Conservation (phyloP, 1,140 invertebrate genomes). For the Zaprionus kolodkinae region DNA sequence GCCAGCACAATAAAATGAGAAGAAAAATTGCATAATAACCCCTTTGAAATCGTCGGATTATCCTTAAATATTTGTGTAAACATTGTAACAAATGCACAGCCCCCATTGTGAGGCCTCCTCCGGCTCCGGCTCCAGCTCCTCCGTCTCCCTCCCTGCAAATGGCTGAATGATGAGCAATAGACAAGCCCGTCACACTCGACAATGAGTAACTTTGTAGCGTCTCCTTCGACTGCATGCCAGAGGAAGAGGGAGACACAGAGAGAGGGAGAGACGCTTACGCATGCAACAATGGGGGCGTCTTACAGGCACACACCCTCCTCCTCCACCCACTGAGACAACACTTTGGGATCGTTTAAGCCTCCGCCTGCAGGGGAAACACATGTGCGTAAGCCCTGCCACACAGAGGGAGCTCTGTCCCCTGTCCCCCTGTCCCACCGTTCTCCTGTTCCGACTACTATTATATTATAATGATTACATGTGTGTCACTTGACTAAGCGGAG, state of each 20-base stretch:
- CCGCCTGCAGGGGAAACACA: slow-evolving; percentile 28
- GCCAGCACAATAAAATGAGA: slow-evolving; percentile 75
- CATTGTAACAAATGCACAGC: slow-evolving; percentile 82
- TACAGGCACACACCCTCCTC: slow-evolving; percentile 44
- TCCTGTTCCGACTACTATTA: slow-evolving; percentile 11
- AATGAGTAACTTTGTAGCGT: slow-evolving; percentile 72
- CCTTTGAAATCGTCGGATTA: slow-evolving; percentile 83
- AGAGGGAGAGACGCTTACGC: slow-evolving; percentile 37
- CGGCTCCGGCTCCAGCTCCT: slow-evolving; percentile 32
- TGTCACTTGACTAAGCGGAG: slow-evolving; percentile 52
- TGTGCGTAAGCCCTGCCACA: slow-evolving; percentile 46
- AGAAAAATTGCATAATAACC: slow-evolving; percentile 84
- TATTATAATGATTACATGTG: slow-evolving; percentile 62
- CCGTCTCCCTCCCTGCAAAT: slow-evolving; percentile 45
- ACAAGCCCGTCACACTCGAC: slow-evolving; percentile 70
- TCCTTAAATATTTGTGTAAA: slow-evolving; percentile 84
- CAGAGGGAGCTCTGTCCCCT: neutral
- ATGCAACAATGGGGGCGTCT: slow-evolving; percentile 64
- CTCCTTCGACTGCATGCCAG: slow-evolving; percentile 26
- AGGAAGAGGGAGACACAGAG: neutral
- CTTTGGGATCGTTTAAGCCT: slow-evolving; percentile 45
- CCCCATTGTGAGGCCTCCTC: slow-evolving; percentile 64
- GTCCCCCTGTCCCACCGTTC: no score
- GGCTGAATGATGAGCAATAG: slow-evolving; percentile 81
- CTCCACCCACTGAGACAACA: slow-evolving; percentile 15